Base-by-base conservation (phyloP, 2,888 invertebrate species). In the Heliothis peltigera region DNA sequence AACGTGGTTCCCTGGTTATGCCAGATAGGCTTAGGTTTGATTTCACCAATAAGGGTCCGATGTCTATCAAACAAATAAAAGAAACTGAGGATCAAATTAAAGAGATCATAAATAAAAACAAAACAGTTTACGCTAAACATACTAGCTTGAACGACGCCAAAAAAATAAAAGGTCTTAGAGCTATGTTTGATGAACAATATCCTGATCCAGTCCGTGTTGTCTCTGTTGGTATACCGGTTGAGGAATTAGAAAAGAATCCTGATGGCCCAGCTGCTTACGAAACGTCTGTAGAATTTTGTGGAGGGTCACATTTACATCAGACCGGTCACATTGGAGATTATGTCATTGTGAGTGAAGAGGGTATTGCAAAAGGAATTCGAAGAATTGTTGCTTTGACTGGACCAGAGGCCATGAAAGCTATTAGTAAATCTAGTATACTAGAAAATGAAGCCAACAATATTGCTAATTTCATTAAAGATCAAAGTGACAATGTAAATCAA, bases 141-240 rank as follows among this genome's bases (percentile, higher is more conserved):
- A 96, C 98, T 0, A 95, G 96, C 61, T 95, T 99, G 64, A 96
- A 96, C 46, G 95, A 97, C 64, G 99, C 99, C 15, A 99, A 99
- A 95, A 97, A 97, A 74, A 98, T 99, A 72, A 97, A 97, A 75
- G 99, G 99, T 3, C 94, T 99, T 43, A 96, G 99, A 73, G 99
- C 99, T 21, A 99, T 99, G 93, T 99, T 99, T 94, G 99, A 99
- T 90, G 99, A 99, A 95, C 98, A 98, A 12, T 99, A 99, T 91
- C 99, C 99, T 0, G 99, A 99, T 95, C 99, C 99, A 6, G 98
- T 98, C 3, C 95, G 98, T 81, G 96, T 99, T 6, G 98, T 99
- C 46, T 98, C 98, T 25, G 97, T 99, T 79, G 99, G 99, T 19
- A 96, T 99, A 46, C 97, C 99, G 0, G 97, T 99, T 6, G 99